Evolutionary conservation across 2,113 vertebrate species (phyloP).

Genomic region (Calypte anna): DNA sequence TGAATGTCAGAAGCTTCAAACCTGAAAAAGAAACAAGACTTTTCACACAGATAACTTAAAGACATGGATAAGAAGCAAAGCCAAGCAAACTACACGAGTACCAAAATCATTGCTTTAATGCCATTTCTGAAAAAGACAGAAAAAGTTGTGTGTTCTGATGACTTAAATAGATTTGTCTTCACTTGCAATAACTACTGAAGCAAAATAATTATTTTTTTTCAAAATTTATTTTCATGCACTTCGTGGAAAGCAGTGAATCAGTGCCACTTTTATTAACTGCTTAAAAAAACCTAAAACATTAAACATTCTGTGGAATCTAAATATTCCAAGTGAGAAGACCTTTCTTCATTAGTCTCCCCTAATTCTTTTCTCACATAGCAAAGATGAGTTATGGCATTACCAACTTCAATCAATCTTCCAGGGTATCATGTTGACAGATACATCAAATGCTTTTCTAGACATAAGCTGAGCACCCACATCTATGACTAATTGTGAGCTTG

Average conservation of each 20-base stretch:
- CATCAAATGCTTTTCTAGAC: conserved; percentile 47
- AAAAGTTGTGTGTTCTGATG: not conserved
- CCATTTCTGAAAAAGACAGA: not conserved
- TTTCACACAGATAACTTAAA: not conserved
- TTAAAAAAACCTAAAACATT: not conserved
- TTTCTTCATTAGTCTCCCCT: not conserved
- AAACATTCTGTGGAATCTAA: not conserved
- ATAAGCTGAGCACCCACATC: conserved; percentile 13
- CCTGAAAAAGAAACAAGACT: not conserved
- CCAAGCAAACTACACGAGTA: accelerated
- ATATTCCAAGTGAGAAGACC: not conserved
- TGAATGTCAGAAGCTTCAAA: not conserved
- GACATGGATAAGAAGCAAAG: not conserved
- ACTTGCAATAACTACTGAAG: not conserved
- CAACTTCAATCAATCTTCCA: conserved; percentile 12
- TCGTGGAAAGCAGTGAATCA: not conserved
- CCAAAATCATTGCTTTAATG: not conserved
- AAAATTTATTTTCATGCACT: not conserved
- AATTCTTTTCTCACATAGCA: not conserved
- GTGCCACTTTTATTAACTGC: not conserved
- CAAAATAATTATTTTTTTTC: not conserved
- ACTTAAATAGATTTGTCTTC: not conserved
- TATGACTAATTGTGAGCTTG: conserved; percentile 8
- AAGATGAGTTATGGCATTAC: not conserved
- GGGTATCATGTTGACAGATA: conserved; percentile 9